Evolutionary conservation across 2,113 vertebrate species (phyloP), one percentile per base, ranked within the genome.

Genomic region (Clupea harengus): DNA sequence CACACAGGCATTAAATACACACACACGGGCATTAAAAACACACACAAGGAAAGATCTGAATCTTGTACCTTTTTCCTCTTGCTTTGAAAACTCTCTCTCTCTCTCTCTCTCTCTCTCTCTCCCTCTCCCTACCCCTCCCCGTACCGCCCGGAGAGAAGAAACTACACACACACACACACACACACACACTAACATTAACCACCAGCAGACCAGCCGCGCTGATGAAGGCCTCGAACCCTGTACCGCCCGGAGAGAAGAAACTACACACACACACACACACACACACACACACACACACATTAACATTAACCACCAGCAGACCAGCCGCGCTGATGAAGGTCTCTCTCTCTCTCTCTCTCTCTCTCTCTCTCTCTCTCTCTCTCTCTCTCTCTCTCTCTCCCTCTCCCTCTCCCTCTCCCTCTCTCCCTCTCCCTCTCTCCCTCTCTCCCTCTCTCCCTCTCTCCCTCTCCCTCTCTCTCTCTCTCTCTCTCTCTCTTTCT

Each of bases 211-310:
- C 98, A 0, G 95, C 95, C 39, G 92, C 95, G 0, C 97, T 97
- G 90, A 99, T 96, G 86, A 99, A 99, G 81, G 98, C 98, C 94
- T 99, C 98, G 85, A 99, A 99, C 0, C 98, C 98, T 1, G 96
- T 97, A 50, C 98, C 98, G 25, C 96, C 96, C 1, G 93, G 95
- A 86, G 97, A 97, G 89, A 99, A 99, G 93, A 99, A 99, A 89
- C 98, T 99, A 92, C 4, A 91, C 83, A 88, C 17, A 86, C n/a
- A 84, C n/a, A 84, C 45, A 88, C 45, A 82, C 7, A 87, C 75
- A 52, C 13, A 22, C 5, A 67, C n/a, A 25, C 28, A 44, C 9
- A 0, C 2, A 28, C 22, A 80, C 7, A n/a, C n/a, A 13, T 44
- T 0, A n/a, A n/a, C n/a, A n/a, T n/a, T n/a, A 89, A 99, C 97